Evolutionary conservation across 2,113 vertebrate genomes (phyloP), one percentile per base, ranked within the genome.

Genomic region (Agelaius phoeniceus): DNA sequence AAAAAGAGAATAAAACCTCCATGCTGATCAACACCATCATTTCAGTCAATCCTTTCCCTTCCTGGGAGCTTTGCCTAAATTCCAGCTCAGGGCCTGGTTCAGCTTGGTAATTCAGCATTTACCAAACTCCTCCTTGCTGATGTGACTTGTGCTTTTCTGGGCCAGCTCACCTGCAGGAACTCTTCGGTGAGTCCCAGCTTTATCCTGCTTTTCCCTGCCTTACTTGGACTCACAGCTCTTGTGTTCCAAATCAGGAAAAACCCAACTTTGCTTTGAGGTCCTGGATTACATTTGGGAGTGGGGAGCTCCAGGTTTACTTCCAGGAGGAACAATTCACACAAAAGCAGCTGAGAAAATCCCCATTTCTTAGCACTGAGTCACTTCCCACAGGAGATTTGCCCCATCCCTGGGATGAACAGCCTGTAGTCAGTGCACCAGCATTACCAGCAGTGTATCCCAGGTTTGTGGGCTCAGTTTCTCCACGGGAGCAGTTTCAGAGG

Each of bases 361-460:
- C 9, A 1, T 79, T 72, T 41, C 67, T 75, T 37, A 41, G 16
- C 52, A 6, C 35, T 0, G 18, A 76, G 33, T 18, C 43, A 5
- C 74, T 66, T 89, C 15, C 28, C 31, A 5, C 46, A 4, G 27
- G 81, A 66, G 13, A n/a, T 41, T 2, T 31, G 54, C 46, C 4
- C 37, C n/a, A 22, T 39, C 41, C 4, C 0, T 21, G 62, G 15
- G 11, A 39, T 33, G 27, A 11, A 12, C 3, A 6, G 24, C 13
- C 39, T 3, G 2, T 19, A 0, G 16, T 58, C n/a, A 14, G 22
- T 35, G 9, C 65, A 14, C 10, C 43, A 15, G 39, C 20, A 0
- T 54, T 35, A 1, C 39, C 8, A 2, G 66, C 43, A 46, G 61
- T 0, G 2, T 13, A 0, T 18, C 35, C 11, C 61, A 13, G 59